phyloP scores from a whole-genome alignment of 2,888 invertebrate genomes.

The Koerneria pararmatus region DNA sequence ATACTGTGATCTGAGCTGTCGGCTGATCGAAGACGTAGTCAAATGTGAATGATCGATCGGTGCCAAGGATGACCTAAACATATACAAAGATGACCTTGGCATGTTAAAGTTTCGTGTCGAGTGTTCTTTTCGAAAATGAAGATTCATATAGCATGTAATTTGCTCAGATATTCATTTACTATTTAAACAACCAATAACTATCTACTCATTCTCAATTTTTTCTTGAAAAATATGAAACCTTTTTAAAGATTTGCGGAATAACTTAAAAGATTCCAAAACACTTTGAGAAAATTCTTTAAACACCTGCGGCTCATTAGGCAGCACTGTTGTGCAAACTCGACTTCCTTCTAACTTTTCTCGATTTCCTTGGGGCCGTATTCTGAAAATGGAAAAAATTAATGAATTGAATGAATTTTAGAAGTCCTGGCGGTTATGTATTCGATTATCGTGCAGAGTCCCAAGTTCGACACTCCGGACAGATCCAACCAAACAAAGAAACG shows the following conservation, averaged over 20 bases:
- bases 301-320: conserved; percentile 76
- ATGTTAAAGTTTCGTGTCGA: conserved; percentile 47
- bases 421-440: too few relatives aligned
- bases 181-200: conserved; percentile 56
- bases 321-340: conserved; percentile 83
- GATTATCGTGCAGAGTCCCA: too few relatives aligned
- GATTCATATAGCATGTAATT: neutral
- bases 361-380: conserved; percentile 89
- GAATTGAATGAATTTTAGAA: neutral
- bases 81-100: neutral
- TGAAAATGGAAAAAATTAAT: conserved; percentile 61
- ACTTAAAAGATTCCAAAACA: too few relatives aligned
- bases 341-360: conserved; percentile 91
- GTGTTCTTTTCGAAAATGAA: neutral
- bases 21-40: conserved; percentile 87
- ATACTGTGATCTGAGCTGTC: conserved; percentile 71
- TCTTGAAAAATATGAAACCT: too few relatives aligned
- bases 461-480: too few relatives aligned
- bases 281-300: conserved; percentile 60
- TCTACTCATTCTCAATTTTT: conserved; percentile 3
- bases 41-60: conserved; percentile 67
- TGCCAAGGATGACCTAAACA: conserved; percentile 69
- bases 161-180: conserved; percentile 31
- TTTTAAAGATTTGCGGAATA: too few relatives aligned
- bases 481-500: too few relatives aligned